Evolutionary conservation across 2,113 vertebrate genomes (phyloP), one percentile per base, ranked within the genome.

Genomic region (Passer montanus): DNA sequence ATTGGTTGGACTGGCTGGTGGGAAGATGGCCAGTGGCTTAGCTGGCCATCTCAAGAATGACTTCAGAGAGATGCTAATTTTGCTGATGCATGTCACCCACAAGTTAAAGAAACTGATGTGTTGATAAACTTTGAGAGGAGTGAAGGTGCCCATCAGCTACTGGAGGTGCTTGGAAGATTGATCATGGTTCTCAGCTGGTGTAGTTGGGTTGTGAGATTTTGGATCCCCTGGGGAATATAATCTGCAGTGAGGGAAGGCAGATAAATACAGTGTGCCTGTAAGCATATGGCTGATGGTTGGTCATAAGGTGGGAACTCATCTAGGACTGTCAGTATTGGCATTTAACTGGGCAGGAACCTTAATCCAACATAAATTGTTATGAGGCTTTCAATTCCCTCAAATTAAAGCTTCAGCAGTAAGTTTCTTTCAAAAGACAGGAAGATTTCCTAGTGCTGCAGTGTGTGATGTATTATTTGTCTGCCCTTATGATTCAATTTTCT

Each of bases 281-380:
- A 77, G 59, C 70, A 16, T 43, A 64, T 90, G 91, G 87, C 72
- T 84, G 67, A 14, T 83, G 52, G 47, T 39, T 79, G 74, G 66
- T 93, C 66, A 4, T 72, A 58, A 91, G 60, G 53, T 50, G 60
- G 62, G 77, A 91, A 53, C 89, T 87, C 93, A 76, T 67, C 85
- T 93, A 67, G 84, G 75, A 62, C 72, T 70, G 67, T 91, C 86
- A 93, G 58, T 59, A 43, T 37, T 85, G 87, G 90, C 75, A 86
- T 93, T 96, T 95, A 91, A 47, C 87, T 80, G 87, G 85, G 84
- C 67, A 95, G 95, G 70, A 94, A 12, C 91, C 67, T 80, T 95
- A 93, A 95, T 95, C 91, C 84, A 95, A 90, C 27, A 1, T 47
- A 93, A 95, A 93, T 95, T 96, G 94, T 95, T 95, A 93, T 55